Percentiles rank a stretch among this genome's conserved stretches.
Evolutionary conservation across 2,888 invertebrate genomes (phyloP).

Genomic region (Drosophila kuntzei): DNA sequence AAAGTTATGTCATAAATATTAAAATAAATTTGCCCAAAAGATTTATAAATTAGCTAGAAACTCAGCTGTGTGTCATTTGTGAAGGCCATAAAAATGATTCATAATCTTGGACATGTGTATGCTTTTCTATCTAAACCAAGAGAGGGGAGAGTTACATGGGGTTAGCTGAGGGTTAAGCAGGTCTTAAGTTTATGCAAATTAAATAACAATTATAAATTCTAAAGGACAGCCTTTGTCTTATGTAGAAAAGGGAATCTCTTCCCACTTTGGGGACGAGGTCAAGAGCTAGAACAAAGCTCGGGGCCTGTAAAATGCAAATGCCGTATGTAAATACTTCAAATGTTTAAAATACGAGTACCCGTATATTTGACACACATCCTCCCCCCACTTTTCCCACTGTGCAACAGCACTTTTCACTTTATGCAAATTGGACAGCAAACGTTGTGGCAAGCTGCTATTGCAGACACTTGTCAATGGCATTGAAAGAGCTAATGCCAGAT

Average conservation of each 20-base stretch:
- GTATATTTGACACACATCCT: constrained; percentile 18
- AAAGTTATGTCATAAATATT: constrained; percentile 73
- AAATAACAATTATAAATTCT: constrained; percentile 76
- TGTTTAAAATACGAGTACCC: constrained; percentile 40
- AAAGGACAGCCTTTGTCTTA: constrained; percentile 43
- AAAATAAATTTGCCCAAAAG: constrained; percentile 57
- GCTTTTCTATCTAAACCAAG: constrained; percentile 22
- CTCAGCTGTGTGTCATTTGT: constrained; percentile 8
- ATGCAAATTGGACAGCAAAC: constrained; percentile 51
- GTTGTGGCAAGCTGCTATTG: constrained; percentile 26
- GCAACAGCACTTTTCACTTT: constrained; percentile 21
- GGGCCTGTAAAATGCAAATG: constrained; percentile 58
- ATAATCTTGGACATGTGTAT: constrained; percentile 64
- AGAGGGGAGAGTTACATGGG: no score
- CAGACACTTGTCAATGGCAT: constrained; percentile 37
- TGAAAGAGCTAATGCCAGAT: constrained; percentile 38
- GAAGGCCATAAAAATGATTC: constrained; percentile 63
- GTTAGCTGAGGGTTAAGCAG: constrained; percentile 15
- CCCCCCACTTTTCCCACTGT: background rate
- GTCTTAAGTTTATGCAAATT: constrained; percentile 73
- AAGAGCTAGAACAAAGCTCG: constrained; percentile 48
- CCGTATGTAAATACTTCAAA: constrained; percentile 73
- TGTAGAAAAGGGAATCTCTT: constrained; percentile 2
- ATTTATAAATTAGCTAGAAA: constrained; percentile 47
- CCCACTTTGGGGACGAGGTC: constrained; percentile 39